Conservation (phyloP, 2,888 invertebrate species). For the Noctua janthe region DNA sequence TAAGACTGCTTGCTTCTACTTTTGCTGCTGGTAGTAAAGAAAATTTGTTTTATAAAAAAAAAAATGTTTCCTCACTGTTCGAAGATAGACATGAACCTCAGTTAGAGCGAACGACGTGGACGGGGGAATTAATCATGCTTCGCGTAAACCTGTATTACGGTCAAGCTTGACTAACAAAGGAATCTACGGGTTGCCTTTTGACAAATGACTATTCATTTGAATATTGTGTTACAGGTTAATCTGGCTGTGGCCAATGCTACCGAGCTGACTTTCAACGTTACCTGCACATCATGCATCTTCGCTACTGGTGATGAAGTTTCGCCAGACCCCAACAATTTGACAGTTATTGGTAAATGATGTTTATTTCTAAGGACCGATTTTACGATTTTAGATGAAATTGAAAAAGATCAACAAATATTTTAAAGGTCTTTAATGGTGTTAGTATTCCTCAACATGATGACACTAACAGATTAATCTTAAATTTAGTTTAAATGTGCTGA, state of each 20-base stretch:
- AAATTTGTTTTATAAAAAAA: neutral
- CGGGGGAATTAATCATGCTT: neutral
- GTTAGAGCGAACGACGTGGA: neutral
- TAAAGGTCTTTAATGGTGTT: neutral
- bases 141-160: neutral
- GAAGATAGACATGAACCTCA: neutral
- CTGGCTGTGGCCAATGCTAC: slow-evolving; percentile 70
- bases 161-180: neutral
- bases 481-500: neutral
- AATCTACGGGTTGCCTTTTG: neutral
- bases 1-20: neutral
- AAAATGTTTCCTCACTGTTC: neutral
- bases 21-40: no score
- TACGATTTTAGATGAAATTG: neutral
- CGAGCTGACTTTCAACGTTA: slow-evolving; percentile 81
- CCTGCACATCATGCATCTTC: slow-evolving; percentile 79
- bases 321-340: slow-evolving; percentile 79
- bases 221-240: slow-evolving; percentile 70
- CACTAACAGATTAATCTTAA: neutral
- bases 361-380: neutral
- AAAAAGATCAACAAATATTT: neutral
- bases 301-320: slow-evolving; percentile 72
- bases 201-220: neutral
- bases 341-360: slow-evolving; percentile 76
- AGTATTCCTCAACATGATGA: neutral